Base-by-base conservation (phyloP, 1,140 invertebrate genomes). In the Penaeus vannamei region DNA sequence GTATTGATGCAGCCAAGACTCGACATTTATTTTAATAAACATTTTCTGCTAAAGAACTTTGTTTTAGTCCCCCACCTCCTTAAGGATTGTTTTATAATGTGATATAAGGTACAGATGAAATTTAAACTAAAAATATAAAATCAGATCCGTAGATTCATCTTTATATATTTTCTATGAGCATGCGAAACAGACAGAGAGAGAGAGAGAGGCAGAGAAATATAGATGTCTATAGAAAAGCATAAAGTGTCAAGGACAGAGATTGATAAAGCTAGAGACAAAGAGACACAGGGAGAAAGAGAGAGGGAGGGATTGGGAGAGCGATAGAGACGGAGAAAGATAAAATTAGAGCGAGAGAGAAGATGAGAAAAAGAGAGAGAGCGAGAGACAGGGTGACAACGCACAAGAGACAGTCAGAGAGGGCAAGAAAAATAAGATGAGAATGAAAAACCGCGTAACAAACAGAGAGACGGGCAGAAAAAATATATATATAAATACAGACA, bases 321-420 rank as follows among this genome's bases (percentile, higher is more conserved):
- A n/a, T n/a, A n/a, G n/a, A n/a, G n/a, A n/a, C n/a, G n/a, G n/a
- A n/a, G n/a, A n/a, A n/a, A n/a, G n/a, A n/a, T n/a, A n/a, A n/a
- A n/a, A n/a, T n/a, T n/a, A n/a, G n/a, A n/a, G n/a, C n/a, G 81
- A 83, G 81, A 83, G 81, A 83, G 81, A 83, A 53, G 60, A 53
- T 59, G 59, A 83, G 7, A 83, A 4, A 83, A 53, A 83, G 81
- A 83, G 81, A 83, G 81, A 83, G 81, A 83, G 59, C 60, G 7
- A 83, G 59, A 83, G 81, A 77, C 23, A 10, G 26, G 23, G 12
- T 36, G 12, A 32, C 23, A 36, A 8, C 29, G 8, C 23, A 36
- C 42, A n/a, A n/a, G n/a, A n/a, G n/a, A n/a, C 29, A 32, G 8
- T n/a, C 2, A 32, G n/a, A 7, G 22, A 32, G 1, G 76, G 3